These are phyloP conservation scores for Loripinus fragilis DNA, from an alignment of 2,888 invertebrate species.

Conservation along the genomic window DNA sequence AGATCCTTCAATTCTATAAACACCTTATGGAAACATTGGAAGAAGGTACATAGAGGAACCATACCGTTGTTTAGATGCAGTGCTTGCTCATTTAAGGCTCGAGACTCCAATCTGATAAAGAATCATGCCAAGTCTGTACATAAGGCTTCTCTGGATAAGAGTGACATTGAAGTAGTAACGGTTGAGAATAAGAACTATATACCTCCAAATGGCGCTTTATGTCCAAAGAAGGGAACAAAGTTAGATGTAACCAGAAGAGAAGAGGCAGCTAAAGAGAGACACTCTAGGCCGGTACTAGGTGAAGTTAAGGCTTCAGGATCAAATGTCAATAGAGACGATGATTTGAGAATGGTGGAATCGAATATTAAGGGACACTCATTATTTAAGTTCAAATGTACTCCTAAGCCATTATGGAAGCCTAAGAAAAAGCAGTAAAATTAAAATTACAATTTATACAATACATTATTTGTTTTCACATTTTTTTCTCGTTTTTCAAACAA, in stretches of 20 bases:
- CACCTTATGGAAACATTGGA: constrained; percentile 2
- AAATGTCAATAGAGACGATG: neutral
- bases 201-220: neutral
- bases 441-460: neutral
- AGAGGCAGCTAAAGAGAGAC: neutral
- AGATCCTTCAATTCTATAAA: neutral
- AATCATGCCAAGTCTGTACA: neutral
- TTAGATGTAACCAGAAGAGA: neutral
- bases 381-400: neutral
- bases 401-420: neutral
- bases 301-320: neutral
- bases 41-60: neutral
- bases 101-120: no score
- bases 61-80: no score
- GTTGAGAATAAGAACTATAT: neutral
- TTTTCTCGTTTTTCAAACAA: constrained; percentile 4
- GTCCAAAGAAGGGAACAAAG: neutral
- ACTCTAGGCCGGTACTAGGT: neutral
- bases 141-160: neutral
- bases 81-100: no score
- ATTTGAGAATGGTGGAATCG: neutral
- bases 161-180: neutral
- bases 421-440: neutral
- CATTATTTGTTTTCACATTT: neutral
- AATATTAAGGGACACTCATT: neutral